Base-by-base conservation (phyloP, 30 jellyfish, hydroid and myxozoan genomes). In the Rhopilema esculentum region DNA sequence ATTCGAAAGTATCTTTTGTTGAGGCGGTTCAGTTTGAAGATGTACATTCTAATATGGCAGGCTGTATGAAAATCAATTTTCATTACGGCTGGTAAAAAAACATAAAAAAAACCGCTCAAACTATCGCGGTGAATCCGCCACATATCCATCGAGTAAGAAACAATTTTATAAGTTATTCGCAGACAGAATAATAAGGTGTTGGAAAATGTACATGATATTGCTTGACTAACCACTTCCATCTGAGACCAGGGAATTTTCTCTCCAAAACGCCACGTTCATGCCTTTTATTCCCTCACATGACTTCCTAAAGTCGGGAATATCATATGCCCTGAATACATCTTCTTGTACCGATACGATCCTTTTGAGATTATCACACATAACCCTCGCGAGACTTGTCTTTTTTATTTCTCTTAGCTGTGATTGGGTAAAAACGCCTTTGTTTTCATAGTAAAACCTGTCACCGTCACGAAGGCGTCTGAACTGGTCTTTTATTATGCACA, bases 271-370 rank as follows among this genome's bases (percentile, higher is more conserved):
- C 33, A 91, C 53, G 67, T 91, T 77, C 78, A 80, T 69, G 25
- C 72, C 82, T 33, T 50, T 75, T n/a, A 91, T 77, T 16, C 90
- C 50, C 17, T 91, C 92, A 85, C 97, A 91, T 4, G 89, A 49
- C 4, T 48, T 66, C 69, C 97, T 27, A 40, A 23, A 70, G 28
- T 85, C 92, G 6, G 91, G 82, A 26, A 70, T 65, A 24, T 69
- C 66, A 48, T 66, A 79, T 9, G 97, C 93, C 27, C 20, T 64
- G 68, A 91, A 91, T 17, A 91, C 97, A 25, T 91, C 93, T 30
- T 30, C 62, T 80, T 91, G 97, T 18, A 91, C 92, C 9, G 95
- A 91, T 12, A 91, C 97, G 63, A 91, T 91, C 18, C 90, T 96
- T 48, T 89, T 89, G 49, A 91, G 51, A 51, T 85, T 91, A 49